phyloP scores from a whole-genome alignment of 1,140 invertebrate species.

The Chrysoperla carnea region DNA sequence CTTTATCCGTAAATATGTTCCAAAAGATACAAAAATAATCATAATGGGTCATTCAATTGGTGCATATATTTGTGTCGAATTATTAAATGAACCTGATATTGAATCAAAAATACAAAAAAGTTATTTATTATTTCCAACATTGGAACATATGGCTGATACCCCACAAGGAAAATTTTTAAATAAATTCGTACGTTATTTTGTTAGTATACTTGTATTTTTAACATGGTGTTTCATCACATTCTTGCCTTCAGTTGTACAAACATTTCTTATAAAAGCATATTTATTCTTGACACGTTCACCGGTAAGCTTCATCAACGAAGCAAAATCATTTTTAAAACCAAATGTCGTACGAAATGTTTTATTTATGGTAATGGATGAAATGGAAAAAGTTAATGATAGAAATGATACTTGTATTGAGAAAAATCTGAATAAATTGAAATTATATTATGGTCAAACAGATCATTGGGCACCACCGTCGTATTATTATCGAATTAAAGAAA shows the following conservation, averaged over 20 bases:
- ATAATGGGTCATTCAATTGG: conserved; percentile 76
- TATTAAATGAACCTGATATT: conserved; percentile 38
- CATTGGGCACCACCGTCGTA: conserved; percentile 54
- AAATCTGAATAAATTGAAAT: conserved; percentile 37
- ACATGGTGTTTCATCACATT: conserved; percentile 37
- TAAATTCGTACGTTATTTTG: conserved; percentile 30
- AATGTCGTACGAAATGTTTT: conserved; percentile 32
- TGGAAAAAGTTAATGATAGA: conserved; percentile 35
- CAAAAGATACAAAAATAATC: conserved; percentile 44
- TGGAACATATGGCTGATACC: conserved; percentile 57
- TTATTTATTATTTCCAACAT: conserved; percentile 66
- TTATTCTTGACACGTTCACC: conserved; percentile 28
- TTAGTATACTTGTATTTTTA: conserved; percentile 32
- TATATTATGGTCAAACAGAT: conserved; percentile 60
- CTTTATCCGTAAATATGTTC: conserved; percentile 56
- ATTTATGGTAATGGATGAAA: conserved; percentile 41
- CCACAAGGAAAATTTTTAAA: conserved; percentile 45
- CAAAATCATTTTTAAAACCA: conserved; percentile 29
- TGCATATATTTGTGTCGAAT: conserved; percentile 56
- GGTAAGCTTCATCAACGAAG: conserved; percentile 19
- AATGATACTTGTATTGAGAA: conserved; percentile 32
- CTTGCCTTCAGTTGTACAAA: conserved; percentile 33
- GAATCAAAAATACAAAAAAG: conserved; percentile 27
- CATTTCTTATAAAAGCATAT: conserved; percentile 29
- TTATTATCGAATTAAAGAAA: conserved; percentile 36